A percentile compares a stretch with the other conserved stretches of the same genome.
Evolutionary conservation across 1,140 invertebrate species (phyloP).

Genomic region (Lamellibrachia luymesi): DNA sequence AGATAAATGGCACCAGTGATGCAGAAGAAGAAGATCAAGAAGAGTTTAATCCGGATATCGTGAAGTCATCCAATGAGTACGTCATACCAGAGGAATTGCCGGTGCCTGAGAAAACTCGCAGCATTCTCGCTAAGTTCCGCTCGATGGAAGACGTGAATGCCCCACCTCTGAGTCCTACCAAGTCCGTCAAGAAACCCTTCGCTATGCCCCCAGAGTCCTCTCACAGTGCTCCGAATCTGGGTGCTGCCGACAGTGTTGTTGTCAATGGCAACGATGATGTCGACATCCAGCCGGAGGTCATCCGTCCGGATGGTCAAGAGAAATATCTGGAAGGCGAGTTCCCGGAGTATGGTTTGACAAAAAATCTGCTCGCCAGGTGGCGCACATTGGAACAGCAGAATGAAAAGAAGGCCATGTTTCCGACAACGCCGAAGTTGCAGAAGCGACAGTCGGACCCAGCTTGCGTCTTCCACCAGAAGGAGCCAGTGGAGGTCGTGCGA

Average conservation of each 20-base stretch:
- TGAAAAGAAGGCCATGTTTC: neutral
- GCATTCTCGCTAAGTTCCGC: constrained; percentile 18
- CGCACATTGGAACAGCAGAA: constrained; percentile 15
- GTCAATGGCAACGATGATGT: neutral
- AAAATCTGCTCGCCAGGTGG: constrained; percentile 26
- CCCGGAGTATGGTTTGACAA: constrained; percentile 21
- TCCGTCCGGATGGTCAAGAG: neutral
- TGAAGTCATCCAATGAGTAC: constrained; percentile 7
- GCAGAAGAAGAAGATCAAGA: constrained; percentile 3
- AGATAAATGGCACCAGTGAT: neutral
- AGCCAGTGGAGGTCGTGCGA: constrained; percentile 3
- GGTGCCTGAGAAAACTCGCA: constrained; percentile 11
- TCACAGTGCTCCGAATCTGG: neutral
- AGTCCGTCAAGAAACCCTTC: constrained; percentile 3
- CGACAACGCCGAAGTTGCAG: neutral
- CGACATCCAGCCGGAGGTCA: neutral
- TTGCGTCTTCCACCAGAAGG: constrained; percentile 3
- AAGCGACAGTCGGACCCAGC: neutral
- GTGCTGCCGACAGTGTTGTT: neutral
- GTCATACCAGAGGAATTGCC: constrained; percentile 12
- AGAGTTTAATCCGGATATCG: neutral
- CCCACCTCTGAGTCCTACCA: neutral
- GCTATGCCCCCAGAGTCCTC: neutral
- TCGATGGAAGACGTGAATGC: constrained; percentile 10
- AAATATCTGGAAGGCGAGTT: constrained; percentile 18